Base-by-base conservation (phyloP, 2,797 vertebrate genomes). In the Coreius guichenoti region DNA sequence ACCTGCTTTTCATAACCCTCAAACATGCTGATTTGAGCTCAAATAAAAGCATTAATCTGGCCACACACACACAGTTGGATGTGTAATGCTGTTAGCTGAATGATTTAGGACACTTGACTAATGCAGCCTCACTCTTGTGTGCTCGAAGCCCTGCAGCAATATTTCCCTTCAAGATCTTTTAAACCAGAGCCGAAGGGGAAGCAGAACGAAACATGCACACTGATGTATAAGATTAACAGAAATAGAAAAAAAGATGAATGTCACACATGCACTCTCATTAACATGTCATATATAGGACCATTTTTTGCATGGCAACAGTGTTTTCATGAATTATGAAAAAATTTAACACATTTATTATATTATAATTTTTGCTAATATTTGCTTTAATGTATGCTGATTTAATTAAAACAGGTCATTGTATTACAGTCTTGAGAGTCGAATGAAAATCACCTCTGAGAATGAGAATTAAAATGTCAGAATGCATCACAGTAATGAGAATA, bases 1-100 rank as follows among this genome's bases (percentile, higher is more conserved):
- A 69, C 63, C 76, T 45, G 26, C 23, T 7, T 12, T 47, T 65
- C 29, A 54, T 80, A 56, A 82, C 36, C 54, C 63, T 74, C 43
- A 80, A 58, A 80, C 84, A 68, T 78, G 33, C 70, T 75, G 72
- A 82, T 78, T 72, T 87, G 17, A 85, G 65, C 31, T 83, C 69
- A 69, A 80, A 79, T 45, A 69, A 39, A 83, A 83, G 63, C 70
- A 77, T 63, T 84, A 3, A 43, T 81, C 70, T 26, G 54, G 54
- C 43, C 58, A 13, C 14, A 51, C 61, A 43, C 43, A 7, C 70
- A 13, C 33, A 45, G 16, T 4, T 21, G 11, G 31, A 23, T 23
- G 51, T 74, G 47, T 63, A 58, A 76, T 80, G n/a, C 63, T 39
- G 61, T 75, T 67, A 67, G 43, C 12, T n/a, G 43, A 31, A 26